phyloP scores from a whole-genome alignment of 2,113 vertebrate species.

The Riparia riparia region DNA sequence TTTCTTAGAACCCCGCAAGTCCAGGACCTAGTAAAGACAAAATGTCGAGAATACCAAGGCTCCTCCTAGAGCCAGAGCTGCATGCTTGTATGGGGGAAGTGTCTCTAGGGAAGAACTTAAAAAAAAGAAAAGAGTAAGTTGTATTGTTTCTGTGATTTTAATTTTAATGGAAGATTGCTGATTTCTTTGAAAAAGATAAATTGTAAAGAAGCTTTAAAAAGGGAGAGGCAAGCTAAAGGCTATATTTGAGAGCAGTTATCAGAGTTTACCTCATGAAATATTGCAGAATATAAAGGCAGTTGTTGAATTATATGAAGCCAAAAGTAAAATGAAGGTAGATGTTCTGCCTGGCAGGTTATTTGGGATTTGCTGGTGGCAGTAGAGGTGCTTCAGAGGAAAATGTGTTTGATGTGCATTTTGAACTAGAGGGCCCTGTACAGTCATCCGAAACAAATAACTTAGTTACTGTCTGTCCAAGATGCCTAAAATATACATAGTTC shows the following conservation, averaged over 20 bases:
- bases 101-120: neutral
- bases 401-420: neutral
- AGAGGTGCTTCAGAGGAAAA: neutral
- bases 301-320: neutral
- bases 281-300: neutral
- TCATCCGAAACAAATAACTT: neutral
- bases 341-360: neutral
- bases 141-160: neutral
- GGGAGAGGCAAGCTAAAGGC: neutral
- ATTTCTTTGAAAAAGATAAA: neutral
- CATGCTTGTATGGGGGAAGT: neutral
- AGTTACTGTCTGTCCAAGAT: neutral
- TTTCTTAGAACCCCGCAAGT: neutral
- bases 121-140: neutral
- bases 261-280: neutral
- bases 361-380: neutral
- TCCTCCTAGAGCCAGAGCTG: neutral
- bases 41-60: neutral
- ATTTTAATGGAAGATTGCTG: neutral
- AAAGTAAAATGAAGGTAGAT: neutral
- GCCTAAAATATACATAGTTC: neutral
- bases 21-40: neutral
- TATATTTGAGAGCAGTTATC: neutral
- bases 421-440: neutral
- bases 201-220: neutral